Percentiles rank a stretch among this genome's conserved stretches.
phyloP scores from a whole-genome alignment of 2,888 invertebrate species.

The Hydrotaea cyrtoneurina region DNA sequence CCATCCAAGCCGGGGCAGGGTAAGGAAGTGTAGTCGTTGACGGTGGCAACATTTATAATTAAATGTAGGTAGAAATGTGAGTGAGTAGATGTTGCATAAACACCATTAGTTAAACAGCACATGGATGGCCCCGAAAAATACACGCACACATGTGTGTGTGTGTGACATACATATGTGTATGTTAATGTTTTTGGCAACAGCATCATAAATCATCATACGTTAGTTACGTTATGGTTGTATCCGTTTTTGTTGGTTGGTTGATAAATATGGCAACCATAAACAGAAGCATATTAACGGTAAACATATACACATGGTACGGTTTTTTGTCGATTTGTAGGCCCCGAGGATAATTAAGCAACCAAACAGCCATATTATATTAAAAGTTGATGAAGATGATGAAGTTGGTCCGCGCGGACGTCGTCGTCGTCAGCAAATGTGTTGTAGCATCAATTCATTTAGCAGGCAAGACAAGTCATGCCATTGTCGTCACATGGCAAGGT shows the following conservation, averaged over 20 bases:
- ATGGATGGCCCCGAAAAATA: not conserved
- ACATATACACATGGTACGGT: conserved; percentile 14
- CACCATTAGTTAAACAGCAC: conserved; percentile 26
- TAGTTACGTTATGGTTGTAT: conserved; percentile 5
- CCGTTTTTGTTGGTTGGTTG: not conserved
- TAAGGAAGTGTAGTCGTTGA: not conserved
- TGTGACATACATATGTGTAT: conserved; percentile 23
- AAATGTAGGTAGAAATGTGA: conserved; percentile 3
- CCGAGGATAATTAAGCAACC: conserved; percentile 31
- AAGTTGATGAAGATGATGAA: not conserved
- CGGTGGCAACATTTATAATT: conserved; percentile 15
- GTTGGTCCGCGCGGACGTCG: not conserved
- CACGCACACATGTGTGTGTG: not conserved
- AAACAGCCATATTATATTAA: not conserved
- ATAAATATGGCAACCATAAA: conserved; percentile 24
- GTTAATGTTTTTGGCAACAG: conserved; percentile 40
- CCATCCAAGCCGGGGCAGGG: too few species aligned
- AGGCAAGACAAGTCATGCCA: not conserved
- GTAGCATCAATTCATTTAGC: not conserved
- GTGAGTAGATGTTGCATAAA: not conserved
- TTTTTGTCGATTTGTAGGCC: conserved; percentile 9
- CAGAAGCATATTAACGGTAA: conserved; percentile 12
- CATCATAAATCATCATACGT: conserved; percentile 55
- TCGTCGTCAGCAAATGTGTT: not conserved
- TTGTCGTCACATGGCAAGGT: not conserved